A percentile compares a stretch with the other conserved stretches of the same genome.
Evolutionary conservation across 2,113 vertebrate genomes (phyloP).

Genomic region (Neoarius graeffei): DNA sequence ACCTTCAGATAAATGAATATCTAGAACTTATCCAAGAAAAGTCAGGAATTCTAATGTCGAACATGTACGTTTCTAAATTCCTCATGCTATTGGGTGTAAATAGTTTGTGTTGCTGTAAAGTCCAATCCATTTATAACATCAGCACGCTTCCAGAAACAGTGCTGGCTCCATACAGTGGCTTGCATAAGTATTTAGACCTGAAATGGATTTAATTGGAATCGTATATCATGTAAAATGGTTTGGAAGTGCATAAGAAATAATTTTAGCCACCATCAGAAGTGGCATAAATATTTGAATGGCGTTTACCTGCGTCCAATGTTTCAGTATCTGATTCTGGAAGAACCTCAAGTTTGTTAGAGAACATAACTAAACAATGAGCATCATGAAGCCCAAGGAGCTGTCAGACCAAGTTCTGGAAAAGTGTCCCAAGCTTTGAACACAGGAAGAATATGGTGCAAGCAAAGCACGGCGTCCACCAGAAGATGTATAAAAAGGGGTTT

Average conservation of each 20-base stretch:
- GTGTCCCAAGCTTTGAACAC: neutral
- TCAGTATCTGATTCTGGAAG: too few species aligned
- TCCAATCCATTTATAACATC: neutral
- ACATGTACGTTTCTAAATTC: neutral
- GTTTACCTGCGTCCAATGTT: too few species aligned
- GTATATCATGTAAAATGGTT: neutral
- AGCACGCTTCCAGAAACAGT: constrained; percentile 6
- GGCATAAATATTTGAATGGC: neutral
- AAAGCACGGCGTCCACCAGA: neutral
- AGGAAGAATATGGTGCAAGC: neutral
- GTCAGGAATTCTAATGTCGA: neutral
- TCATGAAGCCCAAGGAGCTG: neutral
- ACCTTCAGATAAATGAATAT: too few species aligned
- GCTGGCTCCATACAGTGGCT: neutral
- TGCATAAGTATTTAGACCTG: neutral
- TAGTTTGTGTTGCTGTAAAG: neutral
- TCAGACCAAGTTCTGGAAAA: neutral
- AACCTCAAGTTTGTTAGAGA: neutral
- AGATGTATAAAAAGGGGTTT: neutral
- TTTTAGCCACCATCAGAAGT: neutral
- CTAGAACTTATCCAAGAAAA: too few species aligned
- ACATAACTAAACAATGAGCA: neutral
- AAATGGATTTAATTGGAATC: neutral
- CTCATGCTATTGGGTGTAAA: neutral
- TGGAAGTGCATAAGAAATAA: neutral